Conservation (phyloP, 2,113 vertebrate species). For the Montifringilla adamsi region DNA sequence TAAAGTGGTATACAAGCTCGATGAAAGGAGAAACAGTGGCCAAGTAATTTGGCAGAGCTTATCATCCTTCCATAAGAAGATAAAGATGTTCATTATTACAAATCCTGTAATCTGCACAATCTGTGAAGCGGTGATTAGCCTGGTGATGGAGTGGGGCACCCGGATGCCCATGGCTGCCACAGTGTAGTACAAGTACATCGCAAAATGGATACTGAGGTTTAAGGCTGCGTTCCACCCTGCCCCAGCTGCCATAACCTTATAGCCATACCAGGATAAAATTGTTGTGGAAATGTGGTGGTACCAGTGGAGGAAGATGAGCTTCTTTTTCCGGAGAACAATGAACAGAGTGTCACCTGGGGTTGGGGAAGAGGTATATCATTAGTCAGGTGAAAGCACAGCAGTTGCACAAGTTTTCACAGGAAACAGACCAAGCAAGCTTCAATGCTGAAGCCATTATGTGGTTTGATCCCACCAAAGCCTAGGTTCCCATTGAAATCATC, state of each 20-base stretch:
- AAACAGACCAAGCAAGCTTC: background rate
- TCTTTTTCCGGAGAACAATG: constrained; percentile 10
- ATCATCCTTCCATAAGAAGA: background rate
- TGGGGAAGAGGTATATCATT: background rate
- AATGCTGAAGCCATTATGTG: background rate
- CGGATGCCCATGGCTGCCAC: background rate
- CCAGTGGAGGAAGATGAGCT: background rate
- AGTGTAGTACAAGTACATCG: background rate
- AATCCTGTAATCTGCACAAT: background rate
- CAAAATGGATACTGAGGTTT: background rate
- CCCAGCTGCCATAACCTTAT: fast-evolving
- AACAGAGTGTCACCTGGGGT: background rate
- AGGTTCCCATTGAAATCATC: background rate
- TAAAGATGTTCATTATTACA: fast-evolving
- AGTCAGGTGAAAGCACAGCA: background rate
- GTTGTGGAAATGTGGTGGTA: fast-evolving
- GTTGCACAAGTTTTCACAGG: background rate
- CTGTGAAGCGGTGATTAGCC: background rate
- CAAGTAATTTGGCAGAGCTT: fast-evolving
- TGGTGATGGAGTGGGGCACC: background rate
- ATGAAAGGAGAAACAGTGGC: fast-evolving
- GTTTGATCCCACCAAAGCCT: background rate
- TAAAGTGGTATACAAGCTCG: fast-evolving
- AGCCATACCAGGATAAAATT: fast-evolving
- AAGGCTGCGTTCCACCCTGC: background rate